These are phyloP conservation scores for Fregetta grallaria DNA, from an alignment of 2,113 vertebrate genomes.

Conservation along the genomic window DNA sequence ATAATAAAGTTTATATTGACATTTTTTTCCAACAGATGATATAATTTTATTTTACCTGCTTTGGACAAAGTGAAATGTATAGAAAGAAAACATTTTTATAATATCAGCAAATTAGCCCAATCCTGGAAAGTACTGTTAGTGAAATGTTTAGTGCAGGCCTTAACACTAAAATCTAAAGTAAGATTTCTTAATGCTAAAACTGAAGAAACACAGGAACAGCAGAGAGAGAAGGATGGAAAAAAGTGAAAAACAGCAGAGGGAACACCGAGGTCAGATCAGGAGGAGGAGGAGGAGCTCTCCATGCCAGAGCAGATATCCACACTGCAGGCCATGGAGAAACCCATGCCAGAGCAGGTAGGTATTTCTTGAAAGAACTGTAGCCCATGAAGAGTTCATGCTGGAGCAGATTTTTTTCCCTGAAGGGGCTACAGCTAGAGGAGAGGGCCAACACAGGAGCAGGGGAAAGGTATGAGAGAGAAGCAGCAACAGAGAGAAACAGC, in stretches of 20 bases:
- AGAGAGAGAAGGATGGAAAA: not conserved
- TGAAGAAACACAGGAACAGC: not conserved
- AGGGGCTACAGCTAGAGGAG: not conserved
- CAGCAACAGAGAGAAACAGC: not conserved
- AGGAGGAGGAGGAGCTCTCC: not conserved
- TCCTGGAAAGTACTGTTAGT: not conserved
- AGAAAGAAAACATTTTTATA: not conserved
- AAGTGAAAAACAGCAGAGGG: not conserved
- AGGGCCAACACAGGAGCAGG: not conserved
- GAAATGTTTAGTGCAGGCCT: not conserved
- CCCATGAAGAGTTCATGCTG: not conserved
- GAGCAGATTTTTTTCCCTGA: not conserved
- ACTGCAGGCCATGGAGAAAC: not conserved
- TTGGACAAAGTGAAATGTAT: not conserved
- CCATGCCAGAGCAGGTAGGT: not conserved
- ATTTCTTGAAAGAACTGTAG: not conserved
- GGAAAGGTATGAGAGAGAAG: not conserved
- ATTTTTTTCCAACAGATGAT: not conserved
- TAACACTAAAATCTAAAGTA: not conserved
- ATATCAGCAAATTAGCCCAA: not conserved
- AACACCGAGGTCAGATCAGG: not conserved
- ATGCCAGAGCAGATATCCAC: not conserved
- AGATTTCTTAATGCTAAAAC: not conserved
- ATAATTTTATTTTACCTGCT: not conserved
- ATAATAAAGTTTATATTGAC: not conserved